phyloP scores from a whole-genome alignment of 1,140 invertebrate genomes.

The Sitophilus oryzae region DNA sequence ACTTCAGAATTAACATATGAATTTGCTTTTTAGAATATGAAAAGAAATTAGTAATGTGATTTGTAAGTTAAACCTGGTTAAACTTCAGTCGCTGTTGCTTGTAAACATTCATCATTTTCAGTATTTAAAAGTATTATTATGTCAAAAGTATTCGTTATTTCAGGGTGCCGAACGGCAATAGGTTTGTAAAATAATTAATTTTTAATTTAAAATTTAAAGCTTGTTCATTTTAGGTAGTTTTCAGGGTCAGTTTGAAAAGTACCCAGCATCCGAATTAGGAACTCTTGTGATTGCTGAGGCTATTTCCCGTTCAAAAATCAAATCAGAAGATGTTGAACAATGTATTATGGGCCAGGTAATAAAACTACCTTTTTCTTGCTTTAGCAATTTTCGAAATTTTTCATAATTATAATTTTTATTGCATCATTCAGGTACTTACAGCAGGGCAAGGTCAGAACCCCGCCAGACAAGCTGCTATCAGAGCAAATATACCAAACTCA shows the following conservation, averaged over 20 bases:
- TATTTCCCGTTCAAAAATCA: constrained; percentile 56
- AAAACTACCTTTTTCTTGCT: constrained; percentile 11
- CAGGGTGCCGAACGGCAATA: constrained; percentile 61
- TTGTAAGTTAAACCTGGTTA: no score
- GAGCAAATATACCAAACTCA: constrained; percentile 67
- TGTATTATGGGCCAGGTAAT: constrained; percentile 81
- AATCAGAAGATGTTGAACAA: constrained; percentile 65
- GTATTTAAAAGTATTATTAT: no score
- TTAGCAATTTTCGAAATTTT: no score
- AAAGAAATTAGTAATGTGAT: no score
- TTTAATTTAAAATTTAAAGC: constrained; percentile 4
- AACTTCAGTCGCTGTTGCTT: no score
- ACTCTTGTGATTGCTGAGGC: constrained; percentile 69
- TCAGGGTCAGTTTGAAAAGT: constrained; percentile 33
- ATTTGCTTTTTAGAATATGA: no score
- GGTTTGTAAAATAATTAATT: constrained; percentile 45
- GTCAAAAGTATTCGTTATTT: constrained; percentile 57
- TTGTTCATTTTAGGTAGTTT: constrained; percentile 32
- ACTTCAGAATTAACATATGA: no score
- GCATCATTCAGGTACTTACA: constrained; percentile 55
- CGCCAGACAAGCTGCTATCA: constrained; percentile 71
- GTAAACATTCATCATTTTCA: no score
- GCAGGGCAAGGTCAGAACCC: constrained; percentile 81
- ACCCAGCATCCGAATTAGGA: constrained; percentile 60
- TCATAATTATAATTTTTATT: no score